phyloP scores from a whole-genome alignment of 2,888 invertebrate genomes.

The Drosophila ustulata region DNA sequence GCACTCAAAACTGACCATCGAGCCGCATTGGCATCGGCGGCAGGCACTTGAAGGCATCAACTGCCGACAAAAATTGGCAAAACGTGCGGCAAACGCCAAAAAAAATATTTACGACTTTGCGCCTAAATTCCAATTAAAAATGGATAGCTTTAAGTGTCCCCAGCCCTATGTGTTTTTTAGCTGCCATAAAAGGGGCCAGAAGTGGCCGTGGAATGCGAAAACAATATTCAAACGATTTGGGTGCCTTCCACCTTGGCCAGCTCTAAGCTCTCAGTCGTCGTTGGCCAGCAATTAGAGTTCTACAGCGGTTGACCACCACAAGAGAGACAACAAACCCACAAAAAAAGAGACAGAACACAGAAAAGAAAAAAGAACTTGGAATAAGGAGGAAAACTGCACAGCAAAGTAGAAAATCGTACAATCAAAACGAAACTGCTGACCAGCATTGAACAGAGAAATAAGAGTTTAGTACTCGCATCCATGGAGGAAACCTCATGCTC shows the following conservation, averaged over 20 bases:
- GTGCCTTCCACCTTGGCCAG: slow-evolving; percentile 50
- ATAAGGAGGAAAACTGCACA: slow-evolving; percentile 49
- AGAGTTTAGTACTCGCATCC: neutral
- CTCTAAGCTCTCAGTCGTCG: slow-evolving; percentile 31
- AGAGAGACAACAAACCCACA: slow-evolving; percentile 38
- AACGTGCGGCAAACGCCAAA: slow-evolving; percentile 19
- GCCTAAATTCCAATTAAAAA: slow-evolving; percentile 79
- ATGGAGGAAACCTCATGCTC: neutral
- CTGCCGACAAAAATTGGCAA: neutral
- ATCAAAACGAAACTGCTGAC: slow-evolving; percentile 78
- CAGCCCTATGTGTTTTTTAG: slow-evolving; percentile 12
- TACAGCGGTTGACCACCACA: slow-evolving; percentile 62
- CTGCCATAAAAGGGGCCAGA: neutral
- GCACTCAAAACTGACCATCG: slow-evolving; percentile 11
- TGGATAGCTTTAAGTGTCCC: slow-evolving; percentile 63
- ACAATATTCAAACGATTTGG: slow-evolving; percentile 76
- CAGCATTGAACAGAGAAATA: slow-evolving; percentile 54
- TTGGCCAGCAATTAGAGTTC: slow-evolving; percentile 73
- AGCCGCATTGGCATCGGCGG: neutral
- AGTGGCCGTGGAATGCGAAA: slow-evolving; percentile 30
- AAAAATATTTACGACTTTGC: slow-evolving; percentile 71
- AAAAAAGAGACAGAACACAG: slow-evolving; percentile 4
- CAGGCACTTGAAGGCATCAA: slow-evolving; percentile 33
- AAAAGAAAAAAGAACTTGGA: slow-evolving; percentile 17
- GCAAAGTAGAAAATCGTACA: slow-evolving; percentile 71